phyloP scores from a whole-genome alignment of 2,888 invertebrate genomes.

The Mactromeris polynyma region DNA sequence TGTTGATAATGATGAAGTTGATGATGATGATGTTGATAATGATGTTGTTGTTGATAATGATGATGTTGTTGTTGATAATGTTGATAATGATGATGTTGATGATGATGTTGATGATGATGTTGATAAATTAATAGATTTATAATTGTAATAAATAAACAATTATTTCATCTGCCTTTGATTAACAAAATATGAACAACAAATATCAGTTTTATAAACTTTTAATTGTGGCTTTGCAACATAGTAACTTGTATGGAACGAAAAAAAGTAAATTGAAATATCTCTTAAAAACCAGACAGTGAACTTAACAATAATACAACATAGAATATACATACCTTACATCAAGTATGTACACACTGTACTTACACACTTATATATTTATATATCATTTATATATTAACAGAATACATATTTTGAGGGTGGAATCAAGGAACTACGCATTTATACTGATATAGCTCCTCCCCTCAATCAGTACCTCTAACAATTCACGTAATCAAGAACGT shows the following conservation, averaged over 20 bases:
- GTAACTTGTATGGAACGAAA: conserved; percentile 19
- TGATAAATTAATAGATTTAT: too few relatives aligned
- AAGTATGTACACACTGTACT: neutral
- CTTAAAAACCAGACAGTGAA: conserved; percentile 7
- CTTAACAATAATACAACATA: conserved; percentile 7
- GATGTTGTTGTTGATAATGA: too few relatives aligned
- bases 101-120: too few relatives aligned
- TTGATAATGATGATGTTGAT: too few relatives aligned
- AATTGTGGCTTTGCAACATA: conserved; percentile 17
- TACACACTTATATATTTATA: conserved; percentile 4
- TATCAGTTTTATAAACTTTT: conserved; percentile 12
- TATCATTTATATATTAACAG: neutral
- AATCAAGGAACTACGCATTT: neutral
- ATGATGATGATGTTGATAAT: too few relatives aligned
- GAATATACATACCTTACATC: neutral
- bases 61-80: too few relatives aligned
- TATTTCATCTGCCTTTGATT: too few relatives aligned
- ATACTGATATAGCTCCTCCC: neutral
- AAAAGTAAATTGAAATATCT: conserved; percentile 17
- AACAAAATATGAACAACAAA: neutral
- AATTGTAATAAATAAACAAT: too few relatives aligned
- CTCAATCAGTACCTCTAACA: neutral
- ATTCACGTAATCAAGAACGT: neutral
- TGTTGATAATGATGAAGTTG: too few relatives aligned
- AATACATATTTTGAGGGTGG: neutral